Evolutionary conservation across 2,888 invertebrate genomes (phyloP), one percentile per base, ranked within the genome.

Genomic region (Drosophila niveifrons): DNA sequence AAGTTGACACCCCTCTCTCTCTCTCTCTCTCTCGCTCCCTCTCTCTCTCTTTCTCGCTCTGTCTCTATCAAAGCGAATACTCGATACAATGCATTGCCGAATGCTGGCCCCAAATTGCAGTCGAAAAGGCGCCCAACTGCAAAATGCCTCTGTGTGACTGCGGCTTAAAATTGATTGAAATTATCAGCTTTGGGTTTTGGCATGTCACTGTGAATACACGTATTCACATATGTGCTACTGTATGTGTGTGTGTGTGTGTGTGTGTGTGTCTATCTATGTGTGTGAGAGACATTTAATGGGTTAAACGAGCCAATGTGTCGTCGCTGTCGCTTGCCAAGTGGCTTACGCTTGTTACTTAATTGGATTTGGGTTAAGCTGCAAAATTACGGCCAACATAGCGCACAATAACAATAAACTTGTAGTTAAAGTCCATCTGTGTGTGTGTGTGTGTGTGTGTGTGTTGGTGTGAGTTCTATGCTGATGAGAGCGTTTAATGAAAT

Each of bases 121-220:
- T 70, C 47, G 29, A 67, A 67, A 59, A 71, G 71, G 71, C 79
- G 66, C 39, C 66, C 75, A 78, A 77, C 71, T 75, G 79, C 66
- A 77, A 78, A 77, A 78, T 75, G 65, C 67, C 55, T 66, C 65
- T 66, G 36, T 72, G 43, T 70, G 62, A 80, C 18, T 64, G 59
- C 72, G 72, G 86, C 85, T 87, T 87, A 87, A 87, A 89, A 88
- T 86, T 89, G 86, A 89, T 87, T 87, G 86, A 87, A 87, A 87
- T 87, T 89, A 89, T 89, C 89, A 80, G 89, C 89, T 89, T 76
- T 80, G 78, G 80, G 72, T 82, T 89, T 76, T 84, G 85, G 76
- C 88, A 89, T 77, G 71, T 83, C 74, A 72, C 51, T 78, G 53
- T 68, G 39, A 64, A 47, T 53, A 46, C 43, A 43, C 50, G 11